Percentiles rank a stretch among this genome's conserved stretches.
These are phyloP conservation scores for Blera fallax DNA, from an alignment of 2,888 invertebrate species.

Conservation along the genomic window DNA sequence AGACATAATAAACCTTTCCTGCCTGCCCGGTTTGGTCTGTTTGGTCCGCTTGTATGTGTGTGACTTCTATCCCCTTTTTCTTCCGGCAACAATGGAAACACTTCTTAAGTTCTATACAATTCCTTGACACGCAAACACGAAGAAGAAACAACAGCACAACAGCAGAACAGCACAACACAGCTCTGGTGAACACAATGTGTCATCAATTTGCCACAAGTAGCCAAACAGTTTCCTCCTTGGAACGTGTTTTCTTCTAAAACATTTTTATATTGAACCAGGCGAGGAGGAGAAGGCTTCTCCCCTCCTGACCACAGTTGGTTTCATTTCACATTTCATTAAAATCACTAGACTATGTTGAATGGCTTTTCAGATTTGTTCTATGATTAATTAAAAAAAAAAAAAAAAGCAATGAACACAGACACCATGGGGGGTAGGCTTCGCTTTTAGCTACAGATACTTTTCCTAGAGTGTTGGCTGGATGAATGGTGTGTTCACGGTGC, in stretches of 20 bases:
- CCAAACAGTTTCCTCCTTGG: slow-evolving; percentile 55
- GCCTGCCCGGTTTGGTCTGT: slow-evolving; percentile 16
- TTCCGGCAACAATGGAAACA: slow-evolving; percentile 65
- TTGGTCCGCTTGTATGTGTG: slow-evolving; percentile 28
- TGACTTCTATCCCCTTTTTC: slow-evolving; percentile 58
- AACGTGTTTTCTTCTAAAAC: slow-evolving; percentile 60
- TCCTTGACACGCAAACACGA: slow-evolving; percentile 69
- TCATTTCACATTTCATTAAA: slow-evolving; percentile 69
- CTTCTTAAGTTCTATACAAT: slow-evolving; percentile 44
- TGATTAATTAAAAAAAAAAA: slow-evolving; percentile 59
- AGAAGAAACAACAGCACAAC: not conserved
- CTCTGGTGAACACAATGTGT: slow-evolving; percentile 58
- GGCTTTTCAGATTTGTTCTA: slow-evolving; percentile 68
- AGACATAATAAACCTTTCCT: slow-evolving; percentile 71
- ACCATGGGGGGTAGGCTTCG: slow-evolving; percentile 2
- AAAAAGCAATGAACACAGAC: slow-evolving; percentile 7
- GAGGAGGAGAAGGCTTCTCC: not conserved
- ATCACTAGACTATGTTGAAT: slow-evolving; percentile 71
- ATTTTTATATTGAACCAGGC: not conserved
- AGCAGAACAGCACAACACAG: not conserved
- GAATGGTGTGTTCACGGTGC: slow-evolving; percentile 53
- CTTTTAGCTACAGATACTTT: slow-evolving; percentile 7
- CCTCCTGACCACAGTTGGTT: slow-evolving; percentile 54
- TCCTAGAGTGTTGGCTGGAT: slow-evolving; percentile 2
- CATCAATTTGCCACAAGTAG: slow-evolving; percentile 61